A percentile compares a stretch with the other conserved stretches of the same genome.
Conservation (phyloP, 2,888 invertebrate genomes). For the Cataglyphis cursor region DNA sequence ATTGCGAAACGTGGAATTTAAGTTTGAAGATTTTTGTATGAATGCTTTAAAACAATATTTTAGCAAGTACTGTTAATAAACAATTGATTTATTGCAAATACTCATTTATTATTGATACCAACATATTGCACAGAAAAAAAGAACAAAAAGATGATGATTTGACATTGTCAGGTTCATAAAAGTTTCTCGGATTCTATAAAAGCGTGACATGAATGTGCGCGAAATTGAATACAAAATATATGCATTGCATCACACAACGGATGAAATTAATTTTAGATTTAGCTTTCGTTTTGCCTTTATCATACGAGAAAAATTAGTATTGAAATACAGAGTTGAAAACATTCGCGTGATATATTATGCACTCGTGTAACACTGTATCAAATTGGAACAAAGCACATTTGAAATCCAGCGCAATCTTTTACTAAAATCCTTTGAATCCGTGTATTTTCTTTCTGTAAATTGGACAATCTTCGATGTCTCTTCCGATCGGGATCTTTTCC, state of each 20-base stretch:
- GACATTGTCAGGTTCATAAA: neutral
- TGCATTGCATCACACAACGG: neutral
- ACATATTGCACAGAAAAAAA: neutral
- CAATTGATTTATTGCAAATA: neutral
- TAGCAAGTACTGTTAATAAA: neutral
- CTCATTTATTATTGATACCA: too few relatives aligned
- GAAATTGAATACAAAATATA: neutral
- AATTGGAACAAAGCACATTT: slow-evolving; percentile 41
- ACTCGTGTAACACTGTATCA: neutral
- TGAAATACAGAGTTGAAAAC: neutral
- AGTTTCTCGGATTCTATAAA: neutral
- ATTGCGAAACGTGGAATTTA: slow-evolving; percentile 30
- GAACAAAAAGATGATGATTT: neutral
- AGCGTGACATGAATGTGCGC: neutral
- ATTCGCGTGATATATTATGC: slow-evolving; percentile 9
- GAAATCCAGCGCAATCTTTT: slow-evolving; percentile 15
- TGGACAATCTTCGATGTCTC: slow-evolving; percentile 15
- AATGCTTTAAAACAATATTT: neutral
- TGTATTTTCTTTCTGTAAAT: slow-evolving; percentile 35
- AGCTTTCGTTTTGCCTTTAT: neutral
- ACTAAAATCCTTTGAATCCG: slow-evolving; percentile 11
- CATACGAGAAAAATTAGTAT: neutral
- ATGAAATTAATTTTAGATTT: neutral
- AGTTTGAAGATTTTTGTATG: neutral
- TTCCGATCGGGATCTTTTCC: neutral